Conservation (phyloP, 2,888 invertebrate species). For the Cerastoderma edule region DNA sequence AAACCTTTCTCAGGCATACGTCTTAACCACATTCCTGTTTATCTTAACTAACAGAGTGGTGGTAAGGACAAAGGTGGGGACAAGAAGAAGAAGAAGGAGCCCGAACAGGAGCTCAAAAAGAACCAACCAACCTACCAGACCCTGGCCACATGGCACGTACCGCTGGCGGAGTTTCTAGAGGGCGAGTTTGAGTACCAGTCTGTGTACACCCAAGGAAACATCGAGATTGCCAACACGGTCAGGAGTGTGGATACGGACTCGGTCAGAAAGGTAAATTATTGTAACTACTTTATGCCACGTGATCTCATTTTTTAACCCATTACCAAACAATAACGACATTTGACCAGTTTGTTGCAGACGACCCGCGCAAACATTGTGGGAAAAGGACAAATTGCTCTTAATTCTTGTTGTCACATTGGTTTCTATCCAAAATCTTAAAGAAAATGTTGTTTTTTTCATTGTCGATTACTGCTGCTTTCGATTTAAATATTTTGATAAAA, state of each 20-base stretch:
- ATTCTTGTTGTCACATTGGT: neutral
- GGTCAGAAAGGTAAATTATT: constrained; percentile 62
- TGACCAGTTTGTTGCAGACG: neutral
- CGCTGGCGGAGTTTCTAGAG: constrained; percentile 77
- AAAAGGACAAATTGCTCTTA: neutral
- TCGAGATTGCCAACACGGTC: constrained; percentile 66
- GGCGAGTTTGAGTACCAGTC: constrained; percentile 75
- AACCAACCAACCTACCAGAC: constrained; percentile 76
- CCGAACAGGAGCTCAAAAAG: constrained; percentile 75
- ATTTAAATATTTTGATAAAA: no score
- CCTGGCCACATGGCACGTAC: constrained; percentile 78
- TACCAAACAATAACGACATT: neutral
- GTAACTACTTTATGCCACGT: neutral
- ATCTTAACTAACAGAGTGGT: no score
- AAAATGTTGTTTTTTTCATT: no score
- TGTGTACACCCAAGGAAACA: constrained; percentile 67
- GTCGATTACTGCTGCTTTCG: no score
- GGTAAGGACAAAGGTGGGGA: constrained; percentile 58
- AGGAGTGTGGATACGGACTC: constrained; percentile 61
- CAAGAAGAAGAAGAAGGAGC: constrained; percentile 79
- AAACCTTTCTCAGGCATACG: no score
- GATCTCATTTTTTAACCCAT: neutral
- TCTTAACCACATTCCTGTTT: no score
- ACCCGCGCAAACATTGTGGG: neutral
- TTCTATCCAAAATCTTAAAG: no score